Evolutionary conservation across 2,797 vertebrate species (phyloP).

Genomic region (Vespertilio murinus): DNA sequence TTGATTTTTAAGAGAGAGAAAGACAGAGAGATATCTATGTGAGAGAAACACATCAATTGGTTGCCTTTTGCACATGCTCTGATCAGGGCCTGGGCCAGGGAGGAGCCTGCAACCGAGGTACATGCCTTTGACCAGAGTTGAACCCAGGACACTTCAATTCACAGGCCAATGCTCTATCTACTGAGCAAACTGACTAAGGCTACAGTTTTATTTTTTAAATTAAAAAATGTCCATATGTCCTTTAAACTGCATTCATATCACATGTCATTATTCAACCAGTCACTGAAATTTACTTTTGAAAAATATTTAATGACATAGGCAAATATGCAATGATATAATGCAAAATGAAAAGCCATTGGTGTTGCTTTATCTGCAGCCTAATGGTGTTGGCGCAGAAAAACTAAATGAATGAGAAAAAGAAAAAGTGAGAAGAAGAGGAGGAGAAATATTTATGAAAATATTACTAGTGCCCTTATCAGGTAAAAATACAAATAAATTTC

Average conservation of each 20-base stretch:
- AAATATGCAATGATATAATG: slow-evolving; percentile 13
- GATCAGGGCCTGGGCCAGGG: no score
- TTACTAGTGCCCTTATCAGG: not conserved
- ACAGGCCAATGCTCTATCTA: no score
- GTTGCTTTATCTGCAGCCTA: no score
- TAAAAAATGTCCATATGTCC: not conserved
- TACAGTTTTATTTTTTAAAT: not conserved
- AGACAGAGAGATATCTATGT: no score
- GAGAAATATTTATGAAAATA: not conserved
- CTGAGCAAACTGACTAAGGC: not conserved
- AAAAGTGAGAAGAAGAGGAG: not conserved
- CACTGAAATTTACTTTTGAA: slow-evolving; percentile 28
- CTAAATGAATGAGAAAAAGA: not conserved
- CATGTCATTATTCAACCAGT: not conserved
- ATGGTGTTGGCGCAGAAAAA: not conserved
- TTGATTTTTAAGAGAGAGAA: no score
- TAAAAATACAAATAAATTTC: not conserved
- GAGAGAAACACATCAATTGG: no score
- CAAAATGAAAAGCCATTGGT: not conserved
- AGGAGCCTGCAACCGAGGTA: no score
- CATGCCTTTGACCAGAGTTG: no score
- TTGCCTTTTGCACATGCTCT: no score
- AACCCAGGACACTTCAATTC: no score
- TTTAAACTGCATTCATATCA: not conserved
- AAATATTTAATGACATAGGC: not conserved